A percentile compares a stretch with the other conserved stretches of the same genome.
Conservation (phyloP, 2,113 vertebrate species). For the Forbesichthys papilliferus region DNA sequence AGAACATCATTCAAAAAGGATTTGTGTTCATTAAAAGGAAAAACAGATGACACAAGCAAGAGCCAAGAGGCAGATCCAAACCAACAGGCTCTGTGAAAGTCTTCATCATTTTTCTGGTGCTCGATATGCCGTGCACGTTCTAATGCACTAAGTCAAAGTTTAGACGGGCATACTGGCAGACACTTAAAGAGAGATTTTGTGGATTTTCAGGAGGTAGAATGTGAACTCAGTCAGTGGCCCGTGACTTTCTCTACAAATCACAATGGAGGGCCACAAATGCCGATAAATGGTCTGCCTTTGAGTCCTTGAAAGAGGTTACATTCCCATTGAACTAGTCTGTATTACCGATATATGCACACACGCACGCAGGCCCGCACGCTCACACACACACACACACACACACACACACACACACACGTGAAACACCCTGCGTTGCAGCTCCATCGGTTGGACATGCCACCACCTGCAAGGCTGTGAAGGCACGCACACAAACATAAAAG, state of each 20-base stretch:
- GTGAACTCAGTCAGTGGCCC: constrained; percentile 41
- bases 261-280: constrained; percentile 41
- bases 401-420: constrained; percentile 4
- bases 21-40: constrained; percentile 33
- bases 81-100: constrained; percentile 23
- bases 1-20: constrained; percentile 34
- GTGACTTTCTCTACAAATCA: constrained; percentile 33
- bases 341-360: constrained; percentile 21
- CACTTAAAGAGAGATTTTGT: constrained; percentile 62
- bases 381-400: constrained; percentile 7
- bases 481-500: constrained; percentile 60
- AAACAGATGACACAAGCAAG: not conserved
- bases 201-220: constrained; percentile 57
- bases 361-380: not conserved
- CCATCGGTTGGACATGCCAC: constrained; percentile 58
- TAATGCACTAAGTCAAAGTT: constrained; percentile 62
- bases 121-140: constrained; percentile 59
- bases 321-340: constrained; percentile 43
- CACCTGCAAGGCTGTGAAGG: constrained; percentile 72
- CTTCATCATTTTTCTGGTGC: constrained; percentile 29
- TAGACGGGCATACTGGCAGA: constrained; percentile 58
- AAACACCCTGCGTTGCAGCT: constrained; percentile 46
- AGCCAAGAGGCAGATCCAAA: constrained; percentile 25
- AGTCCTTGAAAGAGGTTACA: constrained; percentile 55
- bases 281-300: constrained; percentile 36